Evolutionary conservation across 2,113 vertebrate species (phyloP).

Genomic region (Ciconia stormi): DNA sequence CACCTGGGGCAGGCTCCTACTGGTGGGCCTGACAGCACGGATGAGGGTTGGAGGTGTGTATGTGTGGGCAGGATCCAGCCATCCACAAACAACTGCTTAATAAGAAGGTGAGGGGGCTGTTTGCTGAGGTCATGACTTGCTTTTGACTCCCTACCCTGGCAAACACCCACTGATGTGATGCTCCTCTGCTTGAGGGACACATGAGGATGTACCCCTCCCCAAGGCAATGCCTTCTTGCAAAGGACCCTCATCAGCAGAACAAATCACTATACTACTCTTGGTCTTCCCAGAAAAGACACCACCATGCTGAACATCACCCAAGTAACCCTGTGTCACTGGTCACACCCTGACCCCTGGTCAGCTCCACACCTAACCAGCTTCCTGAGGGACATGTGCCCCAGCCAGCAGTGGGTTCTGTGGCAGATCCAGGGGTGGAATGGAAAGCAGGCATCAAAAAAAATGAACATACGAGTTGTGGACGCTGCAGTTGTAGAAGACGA

Average conservation of each 20-base stretch:
- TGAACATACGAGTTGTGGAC: conserved; percentile 96
- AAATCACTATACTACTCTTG: neutral
- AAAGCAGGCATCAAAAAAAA: neutral
- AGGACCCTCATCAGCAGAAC: neutral
- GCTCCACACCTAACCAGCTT: neutral
- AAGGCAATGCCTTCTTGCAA: neutral
- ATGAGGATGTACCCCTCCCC: neutral
- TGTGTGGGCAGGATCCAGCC: neutral
- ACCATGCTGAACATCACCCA: neutral
- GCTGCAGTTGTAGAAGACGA: conserved; percentile 99
- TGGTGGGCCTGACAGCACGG: neutral
- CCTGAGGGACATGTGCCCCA: neutral
- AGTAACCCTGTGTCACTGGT: neutral
- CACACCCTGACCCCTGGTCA: neutral
- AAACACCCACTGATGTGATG: neutral
- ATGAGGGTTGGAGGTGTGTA: accelerated
- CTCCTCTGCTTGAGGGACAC: neutral
- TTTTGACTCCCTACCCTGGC: neutral
- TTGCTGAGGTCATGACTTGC: neutral
- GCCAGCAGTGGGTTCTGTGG: neutral
- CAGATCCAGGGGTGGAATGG: neutral
- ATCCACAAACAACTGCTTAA: neutral
- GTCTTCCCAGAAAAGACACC: neutral
- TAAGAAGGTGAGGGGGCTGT: neutral
- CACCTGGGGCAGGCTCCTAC: neutral